Evolutionary conservation across 2,888 invertebrate genomes (phyloP).

Genomic region (Macrosiphum euphorbiae): DNA sequence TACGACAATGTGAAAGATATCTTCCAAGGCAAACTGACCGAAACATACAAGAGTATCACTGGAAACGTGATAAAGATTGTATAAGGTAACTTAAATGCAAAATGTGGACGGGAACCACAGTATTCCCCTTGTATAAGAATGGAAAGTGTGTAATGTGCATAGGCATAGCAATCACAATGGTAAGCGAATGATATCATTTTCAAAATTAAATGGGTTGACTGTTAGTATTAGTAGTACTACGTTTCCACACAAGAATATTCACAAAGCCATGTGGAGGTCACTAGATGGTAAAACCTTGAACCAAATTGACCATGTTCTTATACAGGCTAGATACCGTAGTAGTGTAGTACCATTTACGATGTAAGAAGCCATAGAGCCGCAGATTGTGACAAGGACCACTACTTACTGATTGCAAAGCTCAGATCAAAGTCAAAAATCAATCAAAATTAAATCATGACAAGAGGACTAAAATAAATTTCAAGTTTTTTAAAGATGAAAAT

Average conservation of each 20-base stretch:
- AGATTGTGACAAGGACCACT: no score
- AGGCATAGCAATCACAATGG: background rate
- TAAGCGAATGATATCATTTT: background rate
- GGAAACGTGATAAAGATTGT: no score
- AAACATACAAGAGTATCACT: background rate
- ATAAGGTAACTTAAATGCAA: no score
- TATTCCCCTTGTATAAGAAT: background rate
- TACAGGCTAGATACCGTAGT: constrained; percentile 12
- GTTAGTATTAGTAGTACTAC: constrained; percentile 11
- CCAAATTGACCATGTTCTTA: constrained; percentile 19
- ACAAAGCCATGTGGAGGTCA: background rate
- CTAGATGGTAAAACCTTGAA: background rate
- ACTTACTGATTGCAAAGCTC: background rate
- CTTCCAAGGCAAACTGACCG: background rate
- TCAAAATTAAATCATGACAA: background rate
- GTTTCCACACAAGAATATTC: background rate
- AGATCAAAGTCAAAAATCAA: background rate
- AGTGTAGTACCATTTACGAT: constrained; percentile 5
- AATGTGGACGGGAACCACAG: no score
- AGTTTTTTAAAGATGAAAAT: background rate
- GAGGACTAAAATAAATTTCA: background rate
- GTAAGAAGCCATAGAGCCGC: background rate
- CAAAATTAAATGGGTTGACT: constrained; percentile 6
- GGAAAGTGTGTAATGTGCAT: background rate
- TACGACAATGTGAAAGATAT: background rate